phyloP scores from a whole-genome alignment of 2,888 invertebrate species.

The Acronicta aceris region DNA sequence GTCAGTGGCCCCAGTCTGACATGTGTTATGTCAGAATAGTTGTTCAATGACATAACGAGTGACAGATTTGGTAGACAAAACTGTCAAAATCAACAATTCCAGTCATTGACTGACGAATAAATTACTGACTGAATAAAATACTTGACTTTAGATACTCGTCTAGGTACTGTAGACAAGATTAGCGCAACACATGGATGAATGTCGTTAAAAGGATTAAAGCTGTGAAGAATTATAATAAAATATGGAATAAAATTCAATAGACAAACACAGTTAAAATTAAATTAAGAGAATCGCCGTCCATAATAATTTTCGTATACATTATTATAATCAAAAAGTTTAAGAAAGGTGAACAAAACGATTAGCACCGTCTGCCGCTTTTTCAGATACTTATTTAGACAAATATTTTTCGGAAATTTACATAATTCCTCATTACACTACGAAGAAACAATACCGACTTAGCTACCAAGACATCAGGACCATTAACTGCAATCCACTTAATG shows the following conservation, averaged over 20 bases:
- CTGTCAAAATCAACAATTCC: too few species aligned
- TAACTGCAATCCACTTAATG: slow-evolving; percentile 47
- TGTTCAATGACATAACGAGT: too few species aligned
- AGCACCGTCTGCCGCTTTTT: background rate
- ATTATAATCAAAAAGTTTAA: background rate
- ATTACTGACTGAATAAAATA: too few species aligned
- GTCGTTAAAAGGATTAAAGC: too few species aligned
- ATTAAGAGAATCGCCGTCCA: background rate
- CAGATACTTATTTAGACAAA: slow-evolving; percentile 3
- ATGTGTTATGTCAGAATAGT: too few species aligned
- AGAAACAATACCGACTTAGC: slow-evolving; percentile 37
- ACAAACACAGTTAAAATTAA: background rate
- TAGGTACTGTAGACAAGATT: too few species aligned
- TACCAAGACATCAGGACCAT: slow-evolving; percentile 28
- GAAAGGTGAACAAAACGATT: background rate
- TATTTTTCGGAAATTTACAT: slow-evolving; percentile 12
- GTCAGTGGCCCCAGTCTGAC: too few species aligned
- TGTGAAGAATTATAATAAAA: background rate
- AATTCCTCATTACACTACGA: slow-evolving; percentile 20
- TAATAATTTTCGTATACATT: background rate
- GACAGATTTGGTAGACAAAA: too few species aligned
- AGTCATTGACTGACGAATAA: too few species aligned
- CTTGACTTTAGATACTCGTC: too few species aligned
- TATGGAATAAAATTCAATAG: background rate
- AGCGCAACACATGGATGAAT: too few species aligned